Evolutionary conservation across 2,113 vertebrate species (phyloP), one percentile per base, ranked within the genome.

Genomic region (Corythornis cristatus): DNA sequence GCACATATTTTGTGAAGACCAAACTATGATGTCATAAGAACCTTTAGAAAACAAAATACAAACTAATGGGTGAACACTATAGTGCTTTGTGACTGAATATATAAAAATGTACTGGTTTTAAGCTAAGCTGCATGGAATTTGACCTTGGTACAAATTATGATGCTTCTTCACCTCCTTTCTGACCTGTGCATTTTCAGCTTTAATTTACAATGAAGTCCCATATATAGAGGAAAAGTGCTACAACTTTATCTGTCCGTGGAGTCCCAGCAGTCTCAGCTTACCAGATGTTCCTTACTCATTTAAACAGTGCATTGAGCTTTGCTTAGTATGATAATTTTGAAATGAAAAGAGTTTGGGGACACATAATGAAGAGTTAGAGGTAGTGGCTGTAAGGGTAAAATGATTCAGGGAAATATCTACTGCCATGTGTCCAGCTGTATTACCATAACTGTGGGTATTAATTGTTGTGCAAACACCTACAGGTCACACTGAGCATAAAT

Each of bases 281-380:
- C 95, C 97, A 97, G 94, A 89, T 93, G 86, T 95, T 95, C 93
- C 93, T 83, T 35, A 17, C 60, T 86, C 90, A 74, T 79, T 90
- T 97, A 78, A 97, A 61, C 54, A 57, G 89, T 70, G 88, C 56
- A 62, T 15, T 93, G 88, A 92, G 81, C 84, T 90, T 95, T 95
- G 93, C 77, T 90, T 45, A 58, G 86, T 70, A 50, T 70, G 92
- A 83, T 94, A 91, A 95, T 95, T 93, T 93, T 94, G 93, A 93
- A 94, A 86, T n/a, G 70, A 29, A 77, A 83, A 4, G 91, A 92
- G 92, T 65, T 65, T 35, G 60, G 83, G 86, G 75, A 96, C 74
- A 90, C 35, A 93, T 85, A 86, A 83, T 57, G 70, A 84, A 90
- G 67, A 85, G 37, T 40, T 85, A 60, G 88, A 93, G 48, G 79